Evolutionary conservation across 1,140 invertebrate genomes (phyloP), one percentile per base, ranked within the genome.

Genomic region (Scaptomyza pallida): DNA sequence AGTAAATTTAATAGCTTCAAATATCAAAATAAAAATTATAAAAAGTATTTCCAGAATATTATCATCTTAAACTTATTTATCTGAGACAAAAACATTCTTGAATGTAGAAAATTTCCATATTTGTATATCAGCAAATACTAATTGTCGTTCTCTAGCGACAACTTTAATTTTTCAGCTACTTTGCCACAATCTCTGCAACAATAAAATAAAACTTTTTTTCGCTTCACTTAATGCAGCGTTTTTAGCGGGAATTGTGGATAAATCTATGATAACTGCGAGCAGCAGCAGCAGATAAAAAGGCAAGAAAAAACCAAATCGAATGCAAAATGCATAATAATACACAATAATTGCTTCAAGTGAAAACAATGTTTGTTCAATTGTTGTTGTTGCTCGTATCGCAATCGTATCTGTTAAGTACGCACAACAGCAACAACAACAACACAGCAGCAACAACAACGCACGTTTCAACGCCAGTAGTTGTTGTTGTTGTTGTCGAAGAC

Each of bases 341-440:
- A 78, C 62, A 71, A 75, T 81, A 81, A 81, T 81, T 81, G 78
- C 73, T 75, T 81, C 75, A 51, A 72, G 54, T 72, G 75, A 78
- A 81, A 81, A 71, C 75, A 75, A 89, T 89, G 74, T 83, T 61
- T 50, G 62, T 70, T 82, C 30, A 43, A 78, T 54, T 59, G 63
- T 70, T 41, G 52, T 54, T 54, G 51, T 12, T 50, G 48, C 4
- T 43, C 50, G 60, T 72, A 72, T 72, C 70, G 64, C 50, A 40
- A 61, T 60, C 51, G 56, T 35, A 69, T 72, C 70, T 68, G 62
- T 54, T 52, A 61, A 68, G 50, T 72, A 72, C 70, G 70, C 64
- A 72, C 70, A 68, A 68, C 54, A 63, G 23, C 23, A 26, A 26
- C 23, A 10, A 12, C 33, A 35, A 4, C 48, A 62, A 35, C 16